These are phyloP conservation scores for Suncus etruscus DNA, from an alignment of 2,113 vertebrate species.

Conservation along the genomic window DNA sequence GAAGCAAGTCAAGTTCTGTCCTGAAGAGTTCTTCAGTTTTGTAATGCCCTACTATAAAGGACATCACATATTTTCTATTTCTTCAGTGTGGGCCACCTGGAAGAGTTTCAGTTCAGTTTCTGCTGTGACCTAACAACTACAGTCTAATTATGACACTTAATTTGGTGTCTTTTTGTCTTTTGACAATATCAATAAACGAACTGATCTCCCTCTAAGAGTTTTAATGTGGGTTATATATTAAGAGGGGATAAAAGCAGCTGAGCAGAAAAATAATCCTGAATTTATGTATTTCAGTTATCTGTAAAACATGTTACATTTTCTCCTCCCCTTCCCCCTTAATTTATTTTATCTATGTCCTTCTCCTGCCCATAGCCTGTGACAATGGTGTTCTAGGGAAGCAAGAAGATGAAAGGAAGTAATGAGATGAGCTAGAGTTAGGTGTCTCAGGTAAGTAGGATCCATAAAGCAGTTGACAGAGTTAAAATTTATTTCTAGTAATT, in stretches of 20 bases:
- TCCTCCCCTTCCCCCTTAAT: no score
- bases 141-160: background rate
- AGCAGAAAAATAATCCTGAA: background rate
- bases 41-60: background rate
- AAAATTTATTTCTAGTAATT: conserved; percentile 22
- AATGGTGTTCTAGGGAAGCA: no score
- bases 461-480: background rate
- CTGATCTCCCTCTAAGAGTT: background rate
- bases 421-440: no score
- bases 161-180: background rate
- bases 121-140: background rate
- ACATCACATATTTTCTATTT: background rate
- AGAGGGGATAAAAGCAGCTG: background rate
- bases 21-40: background rate
- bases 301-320: no score
- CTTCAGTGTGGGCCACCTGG: background rate
- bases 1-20: no score
- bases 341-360: no score
- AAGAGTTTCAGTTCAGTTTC: background rate
- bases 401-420: no score
- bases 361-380: no score
- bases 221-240: accelerated
- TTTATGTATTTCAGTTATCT: background rate
- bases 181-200: background rate
- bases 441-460: no score